Evolutionary conservation across 2,888 invertebrate genomes (phyloP), one percentile per base, ranked within the genome.

Genomic region (Shargacucullia verbasci): DNA sequence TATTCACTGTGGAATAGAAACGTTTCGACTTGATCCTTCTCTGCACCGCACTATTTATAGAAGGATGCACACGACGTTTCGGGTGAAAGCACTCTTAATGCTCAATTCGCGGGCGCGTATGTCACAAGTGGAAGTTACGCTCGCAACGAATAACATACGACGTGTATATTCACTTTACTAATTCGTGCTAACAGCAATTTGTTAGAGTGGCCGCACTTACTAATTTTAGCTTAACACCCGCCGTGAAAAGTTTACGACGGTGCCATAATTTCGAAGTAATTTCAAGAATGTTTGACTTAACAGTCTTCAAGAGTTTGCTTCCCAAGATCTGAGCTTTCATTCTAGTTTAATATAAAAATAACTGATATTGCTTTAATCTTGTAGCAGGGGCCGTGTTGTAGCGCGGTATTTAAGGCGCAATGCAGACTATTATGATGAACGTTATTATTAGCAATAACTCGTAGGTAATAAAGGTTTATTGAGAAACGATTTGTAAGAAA

Each of bases 21-120:
- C 88, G 91, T 90, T 86, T 81, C 86, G 84, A 82, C 82, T 86
- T 85, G 88, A 89, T 90, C 91, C 90, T 85, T 74, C 79, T 84
- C 82, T 84, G 87, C 89, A 84, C 66, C 78, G 74, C 61, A 73
- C 89, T 91, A 92, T 92, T 90, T 87, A 88, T 92, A 92, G 87
- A 80, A 76, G 79, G 88, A 88, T 91, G 91, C 92, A 90, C 88
- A 85, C 92, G 89, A 84, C 85, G 90, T 82, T 90, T 90, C 90
- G 93, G 93, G 93, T 94, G 92, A 93, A 93, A 86, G 93, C 90
- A 92, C 93, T 92, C 89, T 89, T 88, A 87, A 90, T 87, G 89
- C 85, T 79, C 84, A 83, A 88, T 90, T 90, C 90, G 91, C 90
- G 86, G 88, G 81, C 83, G 79, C 73, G 76, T 82, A 80, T 87